These are phyloP conservation scores for Drosophila sproati DNA, from an alignment of 1,140 invertebrate species.

Conservation along the genomic window DNA sequence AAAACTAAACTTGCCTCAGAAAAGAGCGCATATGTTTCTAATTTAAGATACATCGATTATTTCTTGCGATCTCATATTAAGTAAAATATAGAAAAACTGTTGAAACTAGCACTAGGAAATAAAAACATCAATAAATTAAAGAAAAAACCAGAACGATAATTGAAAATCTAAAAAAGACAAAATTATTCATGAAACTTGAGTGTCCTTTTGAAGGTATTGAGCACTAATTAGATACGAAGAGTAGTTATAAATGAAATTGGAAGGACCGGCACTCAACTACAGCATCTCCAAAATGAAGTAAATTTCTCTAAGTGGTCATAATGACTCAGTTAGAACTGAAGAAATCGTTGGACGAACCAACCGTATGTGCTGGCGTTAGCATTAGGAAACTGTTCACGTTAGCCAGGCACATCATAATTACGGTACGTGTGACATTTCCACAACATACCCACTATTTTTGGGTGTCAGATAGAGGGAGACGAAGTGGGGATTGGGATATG, in stretches of 20 bases:
- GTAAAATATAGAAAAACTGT: too few relatives aligned
- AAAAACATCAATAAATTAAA: too few relatives aligned
- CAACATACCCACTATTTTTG: background rate
- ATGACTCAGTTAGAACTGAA: background rate
- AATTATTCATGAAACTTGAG: too few relatives aligned
- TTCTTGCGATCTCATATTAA: too few relatives aligned
- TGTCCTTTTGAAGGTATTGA: too few relatives aligned
- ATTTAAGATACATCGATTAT: too few relatives aligned
- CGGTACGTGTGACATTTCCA: background rate
- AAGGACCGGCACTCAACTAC: background rate
- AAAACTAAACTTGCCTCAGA: background rate
- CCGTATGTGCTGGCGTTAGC: background rate
- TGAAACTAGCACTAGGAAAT: too few relatives aligned
- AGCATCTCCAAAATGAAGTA: background rate
- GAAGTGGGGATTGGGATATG: background rate
- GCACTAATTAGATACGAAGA: too few relatives aligned
- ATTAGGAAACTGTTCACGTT: constrained; percentile 1
- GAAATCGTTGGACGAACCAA: background rate
- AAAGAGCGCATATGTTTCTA: too few relatives aligned
- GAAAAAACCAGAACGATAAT: too few relatives aligned
- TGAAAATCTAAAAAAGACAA: too few relatives aligned
- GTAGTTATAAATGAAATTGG: too few relatives aligned
- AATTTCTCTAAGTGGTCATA: background rate
- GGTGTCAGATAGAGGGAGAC: background rate
- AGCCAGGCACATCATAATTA: background rate